Percentiles rank a stretch among this genome's conserved stretches.
phyloP scores from a whole-genome alignment of 1,140 invertebrate genomes.

The Neoseiulus cucumeris region DNA sequence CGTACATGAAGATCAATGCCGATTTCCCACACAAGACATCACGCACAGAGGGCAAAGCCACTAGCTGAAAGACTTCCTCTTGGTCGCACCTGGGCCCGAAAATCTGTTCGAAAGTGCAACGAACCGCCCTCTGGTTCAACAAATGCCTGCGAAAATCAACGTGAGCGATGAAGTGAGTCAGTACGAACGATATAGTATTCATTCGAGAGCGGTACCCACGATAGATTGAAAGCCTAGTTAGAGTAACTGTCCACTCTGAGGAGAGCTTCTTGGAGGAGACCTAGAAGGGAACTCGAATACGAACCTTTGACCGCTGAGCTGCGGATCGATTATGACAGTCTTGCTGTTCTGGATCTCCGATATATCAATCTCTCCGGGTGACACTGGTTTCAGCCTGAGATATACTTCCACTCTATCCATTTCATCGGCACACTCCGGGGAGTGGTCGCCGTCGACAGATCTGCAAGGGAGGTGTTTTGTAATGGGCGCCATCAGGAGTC shows the following conservation, averaged over 20 bases:
- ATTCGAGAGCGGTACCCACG: too few species aligned
- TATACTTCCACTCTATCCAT: conserved; percentile 4
- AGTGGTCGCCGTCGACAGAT: too few species aligned
- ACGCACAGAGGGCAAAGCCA: conserved; percentile 66
- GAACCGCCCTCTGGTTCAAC: conserved; percentile 13
- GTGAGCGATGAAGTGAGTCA: background rate
- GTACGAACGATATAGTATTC: background rate
- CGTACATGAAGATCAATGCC: conserved; percentile 74
- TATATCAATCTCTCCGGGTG: background rate
- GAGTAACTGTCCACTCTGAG: too few species aligned
- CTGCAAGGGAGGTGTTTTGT: too few species aligned
- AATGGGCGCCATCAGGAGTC: too few species aligned
- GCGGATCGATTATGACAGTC: background rate
- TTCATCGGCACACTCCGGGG: conserved; percentile 13
- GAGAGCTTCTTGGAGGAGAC: too few species aligned
- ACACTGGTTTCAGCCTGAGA: background rate
- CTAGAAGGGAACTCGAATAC: background rate
- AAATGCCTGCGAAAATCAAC: background rate
- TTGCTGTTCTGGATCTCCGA: background rate
- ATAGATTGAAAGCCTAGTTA: too few species aligned
- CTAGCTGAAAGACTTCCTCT: conserved; percentile 58
- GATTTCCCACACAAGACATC: conserved; percentile 37
- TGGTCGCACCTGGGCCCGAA: conserved; percentile 56
- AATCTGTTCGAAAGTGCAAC: conserved; percentile 44
- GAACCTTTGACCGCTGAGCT: background rate